Evolutionary conservation across 2,888 invertebrate genomes (phyloP).

Genomic region (Eupithecia insigniata): DNA sequence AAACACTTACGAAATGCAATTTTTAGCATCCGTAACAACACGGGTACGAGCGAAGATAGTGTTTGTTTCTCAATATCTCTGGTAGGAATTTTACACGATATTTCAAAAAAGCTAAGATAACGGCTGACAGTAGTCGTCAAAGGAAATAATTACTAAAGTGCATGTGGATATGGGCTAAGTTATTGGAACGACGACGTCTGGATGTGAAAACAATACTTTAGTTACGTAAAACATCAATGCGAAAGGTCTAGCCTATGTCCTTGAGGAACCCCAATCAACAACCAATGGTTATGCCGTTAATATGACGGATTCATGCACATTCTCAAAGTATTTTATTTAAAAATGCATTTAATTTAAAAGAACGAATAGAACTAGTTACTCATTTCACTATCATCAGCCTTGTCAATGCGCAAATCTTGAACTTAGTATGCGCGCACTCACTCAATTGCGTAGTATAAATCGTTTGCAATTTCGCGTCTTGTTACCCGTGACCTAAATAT

Average conservation of each 20-base stretch:
- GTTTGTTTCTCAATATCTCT: background rate
- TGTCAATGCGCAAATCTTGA: slow-evolving; percentile 42
- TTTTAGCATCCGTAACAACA: background rate
- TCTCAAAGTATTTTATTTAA: background rate
- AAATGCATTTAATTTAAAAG: background rate
- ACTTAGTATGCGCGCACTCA: slow-evolving; percentile 51
- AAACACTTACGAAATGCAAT: slow-evolving; percentile 15
- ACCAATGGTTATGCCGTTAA: background rate
- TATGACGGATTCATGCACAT: background rate
- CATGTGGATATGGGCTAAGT: background rate
- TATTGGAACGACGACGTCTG: background rate
- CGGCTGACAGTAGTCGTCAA: background rate
- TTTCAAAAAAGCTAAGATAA: background rate
- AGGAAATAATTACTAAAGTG: background rate
- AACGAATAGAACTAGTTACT: slow-evolving; percentile 33
- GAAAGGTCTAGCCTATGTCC: background rate
- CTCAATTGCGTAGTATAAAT: slow-evolving; percentile 48
- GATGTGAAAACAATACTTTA: background rate
- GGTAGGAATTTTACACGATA: background rate
- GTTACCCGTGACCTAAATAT: slow-evolving; percentile 58
- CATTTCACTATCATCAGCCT: slow-evolving; percentile 43
- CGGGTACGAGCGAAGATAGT: background rate
- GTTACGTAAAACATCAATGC: background rate
- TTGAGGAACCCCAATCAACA: background rate
- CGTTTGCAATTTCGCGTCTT: slow-evolving; percentile 48